A percentile compares a stretch with the other conserved stretches of the same genome.
Conservation (phyloP, 2,797 vertebrate species). For the Liparis tanakae region DNA sequence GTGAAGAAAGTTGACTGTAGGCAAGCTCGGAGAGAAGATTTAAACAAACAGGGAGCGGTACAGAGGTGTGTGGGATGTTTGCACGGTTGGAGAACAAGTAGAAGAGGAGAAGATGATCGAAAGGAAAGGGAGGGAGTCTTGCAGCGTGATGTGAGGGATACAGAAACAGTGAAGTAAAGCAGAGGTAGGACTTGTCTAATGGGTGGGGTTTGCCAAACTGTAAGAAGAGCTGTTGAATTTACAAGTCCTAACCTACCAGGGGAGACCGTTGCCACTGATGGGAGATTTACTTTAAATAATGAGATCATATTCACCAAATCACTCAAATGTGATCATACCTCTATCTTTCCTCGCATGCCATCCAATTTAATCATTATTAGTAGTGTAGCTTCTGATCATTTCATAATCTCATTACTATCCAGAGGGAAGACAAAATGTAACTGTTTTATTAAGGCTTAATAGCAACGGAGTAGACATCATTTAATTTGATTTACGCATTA, state of each 20-base stretch:
- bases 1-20: slow-evolving; percentile 34
- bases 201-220: neutral
- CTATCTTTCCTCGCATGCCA: neutral
- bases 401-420: neutral
- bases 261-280: neutral
- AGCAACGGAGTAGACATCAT: neutral
- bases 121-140: neutral
- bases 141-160: slow-evolving; percentile 12
- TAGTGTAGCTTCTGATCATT: neutral
- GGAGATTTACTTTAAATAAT: neutral
- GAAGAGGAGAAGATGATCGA: slow-evolving; percentile 3
- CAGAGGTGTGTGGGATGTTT: slow-evolving; percentile 24
- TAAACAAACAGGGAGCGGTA: slow-evolving; percentile 19
- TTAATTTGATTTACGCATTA: neutral
- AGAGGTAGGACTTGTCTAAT: neutral
- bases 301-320: neutral
- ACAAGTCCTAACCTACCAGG: neutral
- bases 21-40: slow-evolving; percentile 32
- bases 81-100: slow-evolving; percentile 21
- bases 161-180: neutral
- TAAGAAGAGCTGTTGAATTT: neutral
- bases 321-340: neutral
- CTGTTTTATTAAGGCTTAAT: neutral
- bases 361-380: neutral
- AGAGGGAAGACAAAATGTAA: neutral